Base-by-base conservation (phyloP, 2,113 vertebrate species). In the Mus musculus region DNA sequence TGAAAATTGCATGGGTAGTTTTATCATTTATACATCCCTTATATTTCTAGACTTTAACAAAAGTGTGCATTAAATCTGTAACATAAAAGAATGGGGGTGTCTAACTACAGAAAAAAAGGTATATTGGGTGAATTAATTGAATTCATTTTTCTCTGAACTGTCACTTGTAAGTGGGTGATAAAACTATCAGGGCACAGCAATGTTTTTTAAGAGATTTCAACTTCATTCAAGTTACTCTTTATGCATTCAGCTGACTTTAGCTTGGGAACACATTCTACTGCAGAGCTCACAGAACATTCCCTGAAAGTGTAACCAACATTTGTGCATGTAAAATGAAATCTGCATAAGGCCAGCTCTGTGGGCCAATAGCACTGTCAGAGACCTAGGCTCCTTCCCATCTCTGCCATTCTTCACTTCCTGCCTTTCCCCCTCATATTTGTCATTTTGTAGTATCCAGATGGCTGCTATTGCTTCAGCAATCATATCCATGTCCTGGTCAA, bases 1-100 rank as follows among this genome's bases (percentile, higher is more conserved):
- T 84, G 20, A 14, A 46, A 91, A 24, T 72, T 90, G 1, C 17
- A 73, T 82, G 26, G 30, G 30, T 80, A n/a, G 72, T 88, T 36
- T 96, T 81, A 63, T 52, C 80, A 67, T 95, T 90, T 94, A n/a
- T 33, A 71, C 1, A 67, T 75, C 13, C 39, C 91, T 16, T 17
- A 63, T 90, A 61, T 90, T 88, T 93, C 16, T 81, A 39, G 84
- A 65, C 11, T 89, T 90, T 94, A 36, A 1, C 24, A 93, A 12
- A 94, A 71, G 72, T 85, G 73, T 72, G 11, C 90, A 28, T 76
- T 81, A 72, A 39, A 52, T 87, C 73, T 90, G 59, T 13, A 94
- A 26, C 56, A 81, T 30, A 89, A 90, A 91, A 36, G 89, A 92
- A 59, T 94, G 12, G 0, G 3, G 9, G 33, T 88, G 14, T 81